Evolutionary conservation across 2,797 vertebrate species (phyloP).

Genomic region (Gymnothorax javanicus): DNA sequence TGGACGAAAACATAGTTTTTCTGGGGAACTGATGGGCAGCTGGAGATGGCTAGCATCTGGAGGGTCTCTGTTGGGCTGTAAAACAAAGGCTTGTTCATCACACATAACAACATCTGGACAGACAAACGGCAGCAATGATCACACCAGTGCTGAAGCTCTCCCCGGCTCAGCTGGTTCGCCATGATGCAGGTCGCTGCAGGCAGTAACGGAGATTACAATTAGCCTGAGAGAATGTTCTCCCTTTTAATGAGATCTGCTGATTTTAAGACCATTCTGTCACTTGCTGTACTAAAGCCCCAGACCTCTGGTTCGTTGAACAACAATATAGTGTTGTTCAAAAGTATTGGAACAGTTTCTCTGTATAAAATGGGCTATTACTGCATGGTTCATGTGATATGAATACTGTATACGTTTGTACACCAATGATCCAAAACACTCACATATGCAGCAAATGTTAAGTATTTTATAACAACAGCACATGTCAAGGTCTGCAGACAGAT

Average conservation of each 20-base stretch:
- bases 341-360: no score
- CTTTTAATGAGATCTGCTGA: slow-evolving; percentile 52
- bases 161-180: slow-evolving; percentile 49
- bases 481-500: no score
- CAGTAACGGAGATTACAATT: slow-evolving; percentile 61
- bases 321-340: not conserved
- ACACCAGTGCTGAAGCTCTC: slow-evolving; percentile 66
- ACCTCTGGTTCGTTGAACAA: not conserved
- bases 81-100: slow-evolving; percentile 66
- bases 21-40: slow-evolving; percentile 59
- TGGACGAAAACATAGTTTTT: slow-evolving; percentile 55
- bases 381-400: no score
- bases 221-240: slow-evolving; percentile 62
- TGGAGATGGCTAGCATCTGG: slow-evolving; percentile 56
- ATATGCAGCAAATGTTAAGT: no score
- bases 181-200: slow-evolving; percentile 51
- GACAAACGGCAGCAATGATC: slow-evolving; percentile 65
- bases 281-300: not conserved
- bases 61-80: slow-evolving; percentile 57
- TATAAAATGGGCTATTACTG: no score
- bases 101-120: slow-evolving; percentile 69
- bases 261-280: not conserved
- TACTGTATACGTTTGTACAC: no score
- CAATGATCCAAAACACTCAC: no score
- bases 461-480: no score